These are phyloP conservation scores for Oxygymnocypris stewartii DNA, from an alignment of 2,113 vertebrate species.

Conservation along the genomic window DNA sequence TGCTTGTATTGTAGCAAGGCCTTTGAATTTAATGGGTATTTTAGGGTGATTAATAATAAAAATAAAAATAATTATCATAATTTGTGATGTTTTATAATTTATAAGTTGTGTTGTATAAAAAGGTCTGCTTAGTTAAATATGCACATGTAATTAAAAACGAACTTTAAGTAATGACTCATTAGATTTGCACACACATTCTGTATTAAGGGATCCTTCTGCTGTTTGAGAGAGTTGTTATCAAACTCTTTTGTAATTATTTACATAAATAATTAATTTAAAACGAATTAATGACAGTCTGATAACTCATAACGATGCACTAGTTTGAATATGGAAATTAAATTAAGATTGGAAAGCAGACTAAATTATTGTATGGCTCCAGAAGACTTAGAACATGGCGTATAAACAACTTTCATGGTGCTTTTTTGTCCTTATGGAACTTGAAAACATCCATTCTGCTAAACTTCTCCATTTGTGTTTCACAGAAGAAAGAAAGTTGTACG, in stretches of 20 bases:
- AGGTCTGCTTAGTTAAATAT: too few species aligned
- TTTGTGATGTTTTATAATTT: neutral
- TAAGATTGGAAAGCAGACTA: neutral
- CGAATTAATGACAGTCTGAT: neutral
- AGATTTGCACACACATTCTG: too few species aligned
- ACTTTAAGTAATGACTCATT: too few species aligned
- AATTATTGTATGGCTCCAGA: neutral
- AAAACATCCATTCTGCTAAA: constrained; percentile 4
- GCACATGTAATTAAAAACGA: too few species aligned
- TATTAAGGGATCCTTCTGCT: too few species aligned
- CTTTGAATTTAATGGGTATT: neutral
- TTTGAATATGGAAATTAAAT: neutral
- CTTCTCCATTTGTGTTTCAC: constrained; percentile 6
- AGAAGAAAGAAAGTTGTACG: constrained; percentile 2
- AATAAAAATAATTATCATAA: neutral
- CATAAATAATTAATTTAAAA: neutral
- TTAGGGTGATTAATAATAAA: neutral
- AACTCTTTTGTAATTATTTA: neutral
- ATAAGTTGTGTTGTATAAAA: too few species aligned
- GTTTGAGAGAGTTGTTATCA: neutral
- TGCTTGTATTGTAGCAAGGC: neutral
- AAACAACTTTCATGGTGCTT: neutral
- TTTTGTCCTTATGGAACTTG: neutral
- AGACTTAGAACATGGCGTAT: neutral
- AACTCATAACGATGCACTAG: neutral